Conservation (phyloP, 2,888 invertebrate genomes). For the Drosophila phalerata region DNA sequence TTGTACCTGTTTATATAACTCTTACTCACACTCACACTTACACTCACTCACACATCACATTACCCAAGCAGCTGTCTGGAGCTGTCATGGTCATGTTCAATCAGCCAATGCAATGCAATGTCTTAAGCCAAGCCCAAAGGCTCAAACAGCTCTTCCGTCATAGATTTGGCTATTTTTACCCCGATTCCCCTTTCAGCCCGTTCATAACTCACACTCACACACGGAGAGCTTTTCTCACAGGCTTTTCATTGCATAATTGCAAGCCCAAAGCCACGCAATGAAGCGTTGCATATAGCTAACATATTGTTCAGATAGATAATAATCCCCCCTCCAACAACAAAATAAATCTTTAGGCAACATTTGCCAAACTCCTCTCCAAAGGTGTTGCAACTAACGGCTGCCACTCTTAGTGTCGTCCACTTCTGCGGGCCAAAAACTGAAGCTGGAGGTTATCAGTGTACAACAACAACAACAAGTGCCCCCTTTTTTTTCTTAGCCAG, state of each 20-base stretch:
- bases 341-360: slow-evolving; percentile 46
- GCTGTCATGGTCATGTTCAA: slow-evolving; percentile 72
- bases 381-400: slow-evolving; percentile 60
- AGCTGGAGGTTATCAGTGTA: slow-evolving; percentile 55
- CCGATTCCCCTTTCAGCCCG: neutral
- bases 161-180: slow-evolving; percentile 41
- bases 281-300: slow-evolving; percentile 37
- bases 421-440: slow-evolving; percentile 25
- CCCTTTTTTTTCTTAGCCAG: slow-evolving; percentile 25
- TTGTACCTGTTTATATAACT: slow-evolving; percentile 24
- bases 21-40: slow-evolving; percentile 1
- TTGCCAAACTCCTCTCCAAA: slow-evolving; percentile 34
- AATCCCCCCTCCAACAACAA: slow-evolving; percentile 59
- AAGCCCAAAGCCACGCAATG: slow-evolving; percentile 53
- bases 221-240: slow-evolving; percentile 25
- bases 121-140: slow-evolving; percentile 53
- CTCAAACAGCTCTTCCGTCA: slow-evolving; percentile 67
- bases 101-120: slow-evolving; percentile 38
- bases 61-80: slow-evolving; percentile 36
- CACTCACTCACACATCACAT: slow-evolving; percentile 21
- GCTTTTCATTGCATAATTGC: slow-evolving; percentile 50
- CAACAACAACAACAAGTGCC: slow-evolving; percentile 8
- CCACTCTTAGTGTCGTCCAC: slow-evolving; percentile 65
- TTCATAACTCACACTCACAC: slow-evolving; percentile 10
- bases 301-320: slow-evolving; percentile 66